Evolutionary conservation across 1,140 invertebrate species (phyloP), one percentile per base, ranked within the genome.

Genomic region (Panagrolaimus sp.): DNA sequence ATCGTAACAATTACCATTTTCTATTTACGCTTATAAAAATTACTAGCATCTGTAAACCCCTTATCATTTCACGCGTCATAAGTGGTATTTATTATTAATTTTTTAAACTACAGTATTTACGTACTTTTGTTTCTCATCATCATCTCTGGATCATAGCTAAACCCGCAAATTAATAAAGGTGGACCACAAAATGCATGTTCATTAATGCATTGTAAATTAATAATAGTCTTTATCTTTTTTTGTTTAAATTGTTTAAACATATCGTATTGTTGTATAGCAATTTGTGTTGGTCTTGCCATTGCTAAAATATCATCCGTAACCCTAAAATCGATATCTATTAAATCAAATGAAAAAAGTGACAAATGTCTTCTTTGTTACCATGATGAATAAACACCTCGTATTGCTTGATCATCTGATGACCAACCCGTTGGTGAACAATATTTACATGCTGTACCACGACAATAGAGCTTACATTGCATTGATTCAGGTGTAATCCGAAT

Each of bases 401-500:
- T 69, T 7, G 74, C 74, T 62, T 67, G 48, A 61, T 76, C 57
- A 7, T 57, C 31, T 43, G 71, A 43, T 3, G 45, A 38, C 74
- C 74, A 76, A 31, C 43, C 47, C n/a, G 51, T 68, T 43, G 65
- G 42, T 23, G 20, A 62, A 48, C 74, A 76, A 67, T 75, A 75
- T 43, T 62, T 47, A 64, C 74, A 75, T 38, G 67, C 70, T 45
- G 72, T 11, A 16, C 74, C 74, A 27, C 74, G 63, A 65, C 74
- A 76, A 63, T 76, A 76, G 7, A 76, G 47, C 63, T 76, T 76
- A 62, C 74, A 76, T 65, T 76, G 79, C 73, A 76, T 79, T 27
- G 71, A 70, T 48, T 76, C 74, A 11, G 74, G 74, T 44, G 74
- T 76, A 9, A 77, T 23, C 16, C 73, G 66, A 27, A 75, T 74